Percentiles rank a stretch among this genome's conserved stretches.
phyloP scores from a whole-genome alignment of 2,797 vertebrate genomes.

The Triplophysa yarkandensis region DNA sequence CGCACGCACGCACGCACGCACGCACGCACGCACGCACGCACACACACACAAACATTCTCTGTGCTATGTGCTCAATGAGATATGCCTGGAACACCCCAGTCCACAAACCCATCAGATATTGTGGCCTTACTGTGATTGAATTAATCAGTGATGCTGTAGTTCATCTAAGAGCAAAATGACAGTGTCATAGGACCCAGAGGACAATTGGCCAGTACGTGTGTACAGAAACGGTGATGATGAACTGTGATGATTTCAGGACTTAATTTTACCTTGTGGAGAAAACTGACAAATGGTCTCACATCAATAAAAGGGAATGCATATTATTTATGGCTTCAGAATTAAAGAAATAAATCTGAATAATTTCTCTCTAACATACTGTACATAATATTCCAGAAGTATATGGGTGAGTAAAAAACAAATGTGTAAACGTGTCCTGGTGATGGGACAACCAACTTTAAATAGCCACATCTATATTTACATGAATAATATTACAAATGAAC shows the following conservation, averaged over 20 bases:
- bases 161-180: slow-evolving; percentile 30
- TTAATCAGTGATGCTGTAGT: slow-evolving; percentile 39
- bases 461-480: no score
- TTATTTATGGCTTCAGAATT: background rate
- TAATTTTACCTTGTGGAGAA: background rate
- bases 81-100: slow-evolving; percentile 25
- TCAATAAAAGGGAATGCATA: background rate
- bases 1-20: no score
- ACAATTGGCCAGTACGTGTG: slow-evolving; percentile 5
- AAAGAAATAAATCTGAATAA: background rate
- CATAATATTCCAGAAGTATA: no score
- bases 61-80: slow-evolving; percentile 42
- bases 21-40: background rate
- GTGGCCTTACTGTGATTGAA: slow-evolving; percentile 21
- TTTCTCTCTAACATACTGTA: no score
- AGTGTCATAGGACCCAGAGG: background rate
- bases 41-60: no score
- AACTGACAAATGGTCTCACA: background rate
- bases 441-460: no score
- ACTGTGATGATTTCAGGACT: slow-evolving; percentile 5
- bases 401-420: no score
- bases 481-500: no score
- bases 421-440: no score
- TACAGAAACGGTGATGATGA: background rate
- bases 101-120: slow-evolving; percentile 29